A percentile compares a stretch with the other conserved stretches of the same genome.
Conservation (phyloP, 92 coral and sea anemone genomes). For the Muricea muricata region DNA sequence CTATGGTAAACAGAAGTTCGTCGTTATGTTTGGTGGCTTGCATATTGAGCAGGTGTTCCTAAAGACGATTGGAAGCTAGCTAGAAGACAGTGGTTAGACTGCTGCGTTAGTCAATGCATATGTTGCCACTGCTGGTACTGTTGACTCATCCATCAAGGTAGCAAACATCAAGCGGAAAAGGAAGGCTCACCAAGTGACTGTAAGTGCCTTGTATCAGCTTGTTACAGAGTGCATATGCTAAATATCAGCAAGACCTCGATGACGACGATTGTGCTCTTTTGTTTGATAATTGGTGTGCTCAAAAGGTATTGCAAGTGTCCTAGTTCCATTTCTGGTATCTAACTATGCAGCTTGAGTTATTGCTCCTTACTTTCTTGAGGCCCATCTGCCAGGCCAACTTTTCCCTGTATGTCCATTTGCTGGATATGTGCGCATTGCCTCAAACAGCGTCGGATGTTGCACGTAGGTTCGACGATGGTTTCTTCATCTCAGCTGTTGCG, state of each 20-base stretch:
- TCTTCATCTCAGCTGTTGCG: conserved; percentile 63
- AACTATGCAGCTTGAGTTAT: conserved; percentile 35
- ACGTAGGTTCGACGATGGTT: conserved; percentile 45
- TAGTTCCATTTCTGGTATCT: conserved; percentile 75
- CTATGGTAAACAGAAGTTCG: conserved; percentile 51
- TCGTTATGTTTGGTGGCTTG: conserved; percentile 74
- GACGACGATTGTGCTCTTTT: conserved; percentile 27
- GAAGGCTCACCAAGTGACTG: conserved; percentile 70
- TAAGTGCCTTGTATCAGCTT: conserved; percentile 54
- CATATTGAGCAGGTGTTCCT: conserved; percentile 66
- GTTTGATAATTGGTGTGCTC: conserved; percentile 65
- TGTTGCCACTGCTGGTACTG: conserved; percentile 65
- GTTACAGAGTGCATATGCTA: conserved; percentile 47
- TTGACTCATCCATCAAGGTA: conserved; percentile 71
- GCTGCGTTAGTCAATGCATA: conserved; percentile 53
- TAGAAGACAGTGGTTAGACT: conserved; percentile 69
- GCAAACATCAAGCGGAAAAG: conserved; percentile 52
- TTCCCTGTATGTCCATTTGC: conserved; percentile 49
- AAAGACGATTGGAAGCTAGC: conserved; percentile 65
- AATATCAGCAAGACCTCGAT: conserved; percentile 30
- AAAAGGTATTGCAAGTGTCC: conserved; percentile 36
- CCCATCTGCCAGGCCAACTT: conserved; percentile 52
- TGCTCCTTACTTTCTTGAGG: conserved; percentile 55
- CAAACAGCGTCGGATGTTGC: conserved; percentile 60
- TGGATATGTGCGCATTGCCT: conserved; percentile 56